Evolutionary conservation across 2,113 vertebrate species (phyloP).

Genomic region (Solenodon paradoxus): DNA sequence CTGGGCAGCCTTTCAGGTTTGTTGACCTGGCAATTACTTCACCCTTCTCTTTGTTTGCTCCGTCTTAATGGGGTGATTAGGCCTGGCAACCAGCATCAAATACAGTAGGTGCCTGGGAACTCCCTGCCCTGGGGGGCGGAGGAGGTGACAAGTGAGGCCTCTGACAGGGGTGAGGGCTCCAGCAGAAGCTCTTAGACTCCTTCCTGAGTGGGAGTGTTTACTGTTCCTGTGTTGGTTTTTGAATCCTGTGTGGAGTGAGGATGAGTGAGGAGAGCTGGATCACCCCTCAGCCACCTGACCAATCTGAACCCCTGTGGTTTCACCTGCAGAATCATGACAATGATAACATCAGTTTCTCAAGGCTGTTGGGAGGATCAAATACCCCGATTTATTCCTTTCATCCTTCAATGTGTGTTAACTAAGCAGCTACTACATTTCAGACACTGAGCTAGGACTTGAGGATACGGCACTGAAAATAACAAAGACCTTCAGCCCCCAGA

Average conservation of each 20-base stretch:
- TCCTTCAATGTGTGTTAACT: background rate
- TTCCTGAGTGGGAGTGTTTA: background rate
- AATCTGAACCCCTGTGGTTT: background rate
- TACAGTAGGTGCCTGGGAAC: constrained; percentile 43
- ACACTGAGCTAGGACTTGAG: background rate
- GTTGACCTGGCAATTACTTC: constrained; percentile 68
- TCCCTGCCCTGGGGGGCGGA: background rate
- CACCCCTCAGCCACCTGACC: background rate
- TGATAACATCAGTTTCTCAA: background rate
- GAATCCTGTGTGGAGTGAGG: background rate
- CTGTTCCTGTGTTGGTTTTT: background rate
- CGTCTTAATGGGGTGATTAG: constrained; percentile 62
- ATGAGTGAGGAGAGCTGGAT: background rate
- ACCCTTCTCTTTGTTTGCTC: constrained; percentile 57
- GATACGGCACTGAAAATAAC: background rate
- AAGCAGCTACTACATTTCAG: background rate
- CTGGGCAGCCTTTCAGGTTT: constrained; percentile 10
- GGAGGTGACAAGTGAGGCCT: background rate
- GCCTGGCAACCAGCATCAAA: background rate
- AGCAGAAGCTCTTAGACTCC: background rate
- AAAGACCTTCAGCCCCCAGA: background rate
- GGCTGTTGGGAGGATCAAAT: background rate
- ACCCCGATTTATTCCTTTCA: background rate
- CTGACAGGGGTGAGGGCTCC: background rate
- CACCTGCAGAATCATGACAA: background rate